Percentiles rank a stretch among this genome's conserved stretches.
Evolutionary conservation across 2,888 invertebrate species (phyloP).

Genomic region (Cryptus armator): DNA sequence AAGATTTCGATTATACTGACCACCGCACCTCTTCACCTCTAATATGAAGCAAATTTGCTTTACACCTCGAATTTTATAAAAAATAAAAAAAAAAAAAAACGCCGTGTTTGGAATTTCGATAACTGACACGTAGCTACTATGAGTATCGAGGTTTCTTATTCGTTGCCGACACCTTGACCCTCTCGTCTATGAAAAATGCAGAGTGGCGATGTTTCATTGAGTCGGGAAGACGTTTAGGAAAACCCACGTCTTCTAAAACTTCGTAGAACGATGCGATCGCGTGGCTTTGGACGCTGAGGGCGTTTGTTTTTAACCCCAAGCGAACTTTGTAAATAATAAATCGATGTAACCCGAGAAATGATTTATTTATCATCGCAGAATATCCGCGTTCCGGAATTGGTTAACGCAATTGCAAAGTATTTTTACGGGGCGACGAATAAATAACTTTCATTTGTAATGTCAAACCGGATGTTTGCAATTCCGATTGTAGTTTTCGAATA

Average conservation of each 20-base stretch:
- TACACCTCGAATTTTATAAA: background rate
- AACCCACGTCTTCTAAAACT: background rate
- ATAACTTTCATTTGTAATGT: too few relatives aligned
- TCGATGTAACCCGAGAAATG: background rate
- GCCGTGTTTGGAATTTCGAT: background rate
- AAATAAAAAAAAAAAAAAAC: background rate
- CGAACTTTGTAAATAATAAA: background rate
- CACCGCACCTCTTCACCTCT: background rate
- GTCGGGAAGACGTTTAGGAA: background rate
- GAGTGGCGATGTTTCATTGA: background rate
- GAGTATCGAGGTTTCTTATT: background rate
- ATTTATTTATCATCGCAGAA: background rate
- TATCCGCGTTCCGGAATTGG: background rate
- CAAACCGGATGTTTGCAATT: too few relatives aligned
- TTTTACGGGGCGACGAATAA: background rate
- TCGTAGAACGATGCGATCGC: background rate
- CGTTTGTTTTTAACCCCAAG: background rate
- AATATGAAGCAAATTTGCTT: background rate
- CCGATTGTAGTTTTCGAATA: too few relatives aligned
- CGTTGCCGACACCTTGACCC: background rate
- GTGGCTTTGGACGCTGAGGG: background rate
- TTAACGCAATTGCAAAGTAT: background rate
- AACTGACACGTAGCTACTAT: background rate
- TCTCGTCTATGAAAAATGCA: slow-evolving; percentile 7
- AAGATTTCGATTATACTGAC: background rate